A percentile compares a stretch with the other conserved stretches of the same genome.
Evolutionary conservation across 2,797 vertebrate genomes (phyloP).

Genomic region (Pipistrellus kuhlii): DNA sequence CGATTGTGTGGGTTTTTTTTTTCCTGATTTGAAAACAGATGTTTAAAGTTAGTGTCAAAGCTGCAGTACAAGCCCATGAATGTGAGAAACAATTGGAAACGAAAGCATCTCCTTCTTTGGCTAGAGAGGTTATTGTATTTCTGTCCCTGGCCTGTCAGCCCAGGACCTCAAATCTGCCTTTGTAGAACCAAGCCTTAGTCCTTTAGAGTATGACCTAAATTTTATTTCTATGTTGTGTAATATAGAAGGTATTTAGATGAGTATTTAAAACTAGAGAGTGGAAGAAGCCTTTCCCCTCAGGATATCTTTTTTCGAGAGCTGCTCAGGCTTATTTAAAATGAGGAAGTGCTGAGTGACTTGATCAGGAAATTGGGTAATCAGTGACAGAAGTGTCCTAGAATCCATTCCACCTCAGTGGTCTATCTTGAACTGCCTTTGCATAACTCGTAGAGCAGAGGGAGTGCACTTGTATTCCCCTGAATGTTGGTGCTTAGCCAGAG

Average conservation of each 20-base stretch:
- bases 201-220: slow-evolving; percentile 27
- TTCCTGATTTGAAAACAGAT: slow-evolving; percentile 57
- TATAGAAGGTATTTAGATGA: slow-evolving; percentile 54
- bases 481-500: background rate
- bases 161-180: slow-evolving; percentile 32
- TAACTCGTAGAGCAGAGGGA: slow-evolving; percentile 31
- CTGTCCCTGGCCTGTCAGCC: slow-evolving; percentile 41
- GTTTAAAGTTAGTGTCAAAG: slow-evolving; percentile 57
- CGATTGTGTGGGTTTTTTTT: background rate
- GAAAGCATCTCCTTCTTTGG: slow-evolving; percentile 51
- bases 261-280: slow-evolving; percentile 45
- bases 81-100: slow-evolving; percentile 54
- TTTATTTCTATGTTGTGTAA: slow-evolving; percentile 58
- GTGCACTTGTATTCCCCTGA: background rate
- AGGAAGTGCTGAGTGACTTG: slow-evolving; percentile 59
- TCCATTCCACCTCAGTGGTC: background rate
- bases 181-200: slow-evolving; percentile 9
- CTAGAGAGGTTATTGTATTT: slow-evolving; percentile 42
- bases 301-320: slow-evolving; percentile 46
- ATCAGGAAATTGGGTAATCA: slow-evolving; percentile 63
- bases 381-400: background rate
- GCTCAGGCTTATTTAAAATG: slow-evolving; percentile 65
- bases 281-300: background rate
- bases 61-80: slow-evolving; percentile 5
- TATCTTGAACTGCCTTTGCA: slow-evolving; percentile 21